Evolutionary conservation across 35 echinoderm and acorn worm genomes (phyloP).

Genomic region (Ophioderma brevispina): DNA sequence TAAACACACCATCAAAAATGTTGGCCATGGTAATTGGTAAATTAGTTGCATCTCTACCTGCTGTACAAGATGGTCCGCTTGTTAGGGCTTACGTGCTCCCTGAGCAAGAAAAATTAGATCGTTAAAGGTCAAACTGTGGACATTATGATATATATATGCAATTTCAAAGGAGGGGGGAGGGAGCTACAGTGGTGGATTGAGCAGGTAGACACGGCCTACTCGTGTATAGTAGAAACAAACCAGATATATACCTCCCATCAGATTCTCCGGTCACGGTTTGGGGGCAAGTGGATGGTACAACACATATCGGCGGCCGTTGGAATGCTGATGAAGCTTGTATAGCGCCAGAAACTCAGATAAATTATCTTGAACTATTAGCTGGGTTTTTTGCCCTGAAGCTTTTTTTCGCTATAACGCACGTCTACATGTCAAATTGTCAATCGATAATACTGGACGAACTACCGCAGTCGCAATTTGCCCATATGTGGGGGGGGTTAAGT

Average conservation of each 20-base stretch:
- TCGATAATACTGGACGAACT: slow-evolving; percentile 66
- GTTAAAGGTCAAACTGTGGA: slow-evolving; percentile 44
- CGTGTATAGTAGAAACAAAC: slow-evolving; percentile 17
- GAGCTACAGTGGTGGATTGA: slow-evolving; percentile 69
- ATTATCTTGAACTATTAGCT: slow-evolving; percentile 61
- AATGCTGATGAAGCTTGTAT: not conserved
- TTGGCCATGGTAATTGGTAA: slow-evolving; percentile 47
- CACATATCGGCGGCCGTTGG: not conserved
- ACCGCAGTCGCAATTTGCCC: slow-evolving; percentile 67
- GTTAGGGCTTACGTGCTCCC: slow-evolving; percentile 4
- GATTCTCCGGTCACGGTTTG: slow-evolving; percentile 63
- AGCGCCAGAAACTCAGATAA: not conserved
- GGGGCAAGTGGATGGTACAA: slow-evolving; percentile 54
- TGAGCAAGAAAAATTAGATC: slow-evolving; percentile 72
- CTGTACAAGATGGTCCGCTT: slow-evolving; percentile 67
- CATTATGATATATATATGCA: slow-evolving; percentile 59
- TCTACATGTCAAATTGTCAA: slow-evolving; percentile 47
- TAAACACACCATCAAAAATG: slow-evolving; percentile 5
- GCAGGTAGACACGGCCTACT: slow-evolving; percentile 3
- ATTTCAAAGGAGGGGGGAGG: not conserved
- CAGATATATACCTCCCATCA: slow-evolving; percentile 33
- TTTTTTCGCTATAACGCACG: too few species aligned
- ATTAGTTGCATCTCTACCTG: slow-evolving; percentile 65
- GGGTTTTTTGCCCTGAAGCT: slow-evolving; percentile 49
- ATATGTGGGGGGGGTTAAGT: slow-evolving; percentile 69